These are phyloP conservation scores for Cristatella mucedo DNA, from an alignment of 2,888 invertebrate species.

Conservation along the genomic window DNA sequence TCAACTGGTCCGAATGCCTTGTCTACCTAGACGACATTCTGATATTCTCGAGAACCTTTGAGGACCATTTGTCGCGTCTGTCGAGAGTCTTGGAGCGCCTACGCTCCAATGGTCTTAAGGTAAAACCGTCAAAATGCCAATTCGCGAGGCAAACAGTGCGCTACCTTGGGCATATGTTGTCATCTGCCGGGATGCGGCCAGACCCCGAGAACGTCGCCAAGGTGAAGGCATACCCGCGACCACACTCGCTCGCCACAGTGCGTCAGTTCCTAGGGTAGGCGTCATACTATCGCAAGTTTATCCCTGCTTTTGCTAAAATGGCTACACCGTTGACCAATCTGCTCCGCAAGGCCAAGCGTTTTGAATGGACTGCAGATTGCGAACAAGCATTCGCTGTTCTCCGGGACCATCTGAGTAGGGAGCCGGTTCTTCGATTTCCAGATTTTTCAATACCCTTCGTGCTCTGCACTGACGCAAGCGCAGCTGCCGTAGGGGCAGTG, in stretches of 20 bases:
- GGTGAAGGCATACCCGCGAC: constrained; percentile 10
- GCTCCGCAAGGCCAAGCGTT: constrained; percentile 14
- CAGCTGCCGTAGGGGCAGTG: constrained; percentile 18
- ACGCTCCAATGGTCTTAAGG: constrained; percentile 12
- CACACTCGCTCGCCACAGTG: not conserved
- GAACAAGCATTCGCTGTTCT: constrained; percentile 12
- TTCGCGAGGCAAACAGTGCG: constrained; percentile 8
- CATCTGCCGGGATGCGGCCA: not conserved
- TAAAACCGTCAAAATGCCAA: constrained; percentile 12
- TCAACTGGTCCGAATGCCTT: too few species aligned
- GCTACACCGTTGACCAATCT: constrained; percentile 15
- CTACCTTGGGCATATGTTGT: constrained; percentile 10
- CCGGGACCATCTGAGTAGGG: constrained; percentile 9
- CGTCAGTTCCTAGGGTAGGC: constrained; percentile 8
- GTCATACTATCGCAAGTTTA: constrained; percentile 10
- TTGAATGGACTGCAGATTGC: constrained; percentile 13
- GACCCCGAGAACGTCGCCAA: constrained; percentile 7
- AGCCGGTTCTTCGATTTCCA: constrained; percentile 15
- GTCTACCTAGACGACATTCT: too few species aligned
- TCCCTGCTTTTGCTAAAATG: constrained; percentile 11
- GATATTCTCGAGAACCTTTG: constrained; percentile 12
- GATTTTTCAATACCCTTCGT: constrained; percentile 14
- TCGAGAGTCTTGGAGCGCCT: constrained; percentile 12
- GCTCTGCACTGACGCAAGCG: constrained; percentile 17
- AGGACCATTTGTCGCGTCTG: constrained; percentile 13